A percentile compares a stretch with the other conserved stretches of the same genome.
These are phyloP conservation scores for Portunus trituberculatus DNA, from an alignment of 1,140 invertebrate genomes.

Conservation along the genomic window DNA sequence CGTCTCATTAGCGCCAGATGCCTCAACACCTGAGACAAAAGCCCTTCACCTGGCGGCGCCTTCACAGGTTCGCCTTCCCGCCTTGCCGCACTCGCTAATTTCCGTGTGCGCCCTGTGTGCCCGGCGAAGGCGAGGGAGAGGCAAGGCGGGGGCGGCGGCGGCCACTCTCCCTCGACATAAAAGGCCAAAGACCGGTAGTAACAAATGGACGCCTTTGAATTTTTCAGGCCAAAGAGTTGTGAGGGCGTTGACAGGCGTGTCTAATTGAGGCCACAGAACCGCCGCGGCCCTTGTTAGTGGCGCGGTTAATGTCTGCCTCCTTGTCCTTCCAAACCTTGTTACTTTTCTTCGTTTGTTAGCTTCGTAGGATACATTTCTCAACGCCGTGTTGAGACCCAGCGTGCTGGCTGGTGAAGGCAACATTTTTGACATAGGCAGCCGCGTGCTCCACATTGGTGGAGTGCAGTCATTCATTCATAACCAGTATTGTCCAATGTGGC, in stretches of 20 bases:
- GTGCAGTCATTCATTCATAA: not conserved
- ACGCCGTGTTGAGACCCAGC: not conserved
- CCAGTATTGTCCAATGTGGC: not conserved
- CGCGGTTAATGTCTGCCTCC: not conserved
- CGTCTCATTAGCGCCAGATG: constrained; percentile 50
- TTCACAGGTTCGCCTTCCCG: not conserved
- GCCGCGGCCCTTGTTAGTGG: constrained; percentile 39
- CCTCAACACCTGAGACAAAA: constrained; percentile 58
- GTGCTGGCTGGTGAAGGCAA: not conserved
- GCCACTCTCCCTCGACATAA: not conserved
- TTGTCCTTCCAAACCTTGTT: not conserved
- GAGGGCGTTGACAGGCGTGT: constrained; percentile 44
- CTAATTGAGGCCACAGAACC: constrained; percentile 34
- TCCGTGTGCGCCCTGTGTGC: constrained; percentile 44
- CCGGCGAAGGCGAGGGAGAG: constrained; percentile 2
- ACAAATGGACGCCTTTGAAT: constrained; percentile 52
- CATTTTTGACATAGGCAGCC: not conserved
- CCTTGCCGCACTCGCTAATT: not conserved
- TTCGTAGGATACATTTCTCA: not conserved
- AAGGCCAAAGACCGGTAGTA: constrained; percentile 38
- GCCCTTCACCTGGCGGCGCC: not conserved
- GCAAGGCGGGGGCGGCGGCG: not conserved
- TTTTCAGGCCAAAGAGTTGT: constrained; percentile 44
- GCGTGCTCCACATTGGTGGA: not conserved
- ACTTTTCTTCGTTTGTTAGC: not conserved